These are phyloP conservation scores for Pangasius macronema DNA, from an alignment of 2,797 vertebrate species.

Conservation along the genomic window DNA sequence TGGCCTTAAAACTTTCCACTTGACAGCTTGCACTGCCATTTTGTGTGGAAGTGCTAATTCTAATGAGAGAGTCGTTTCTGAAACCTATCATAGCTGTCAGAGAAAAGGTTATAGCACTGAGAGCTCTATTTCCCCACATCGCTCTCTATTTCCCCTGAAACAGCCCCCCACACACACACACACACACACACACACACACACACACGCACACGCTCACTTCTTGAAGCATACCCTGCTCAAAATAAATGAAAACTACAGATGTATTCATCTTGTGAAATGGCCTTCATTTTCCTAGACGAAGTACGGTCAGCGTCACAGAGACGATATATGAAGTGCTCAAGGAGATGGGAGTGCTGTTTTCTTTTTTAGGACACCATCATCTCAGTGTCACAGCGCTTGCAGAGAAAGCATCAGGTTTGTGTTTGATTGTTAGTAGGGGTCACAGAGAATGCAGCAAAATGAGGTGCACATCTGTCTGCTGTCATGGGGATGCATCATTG, in stretches of 20 bases:
- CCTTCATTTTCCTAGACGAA: constrained; percentile 43
- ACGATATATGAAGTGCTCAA: constrained; percentile 35
- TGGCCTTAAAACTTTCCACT: constrained; percentile 22
- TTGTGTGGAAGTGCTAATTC: constrained; percentile 33
- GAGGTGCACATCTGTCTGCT: constrained; percentile 37
- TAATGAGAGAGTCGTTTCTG: constrained; percentile 61
- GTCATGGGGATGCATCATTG: constrained; percentile 42
- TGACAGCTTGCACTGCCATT: constrained; percentile 32
- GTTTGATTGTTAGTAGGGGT: constrained; percentile 38
- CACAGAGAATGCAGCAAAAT: constrained; percentile 13
- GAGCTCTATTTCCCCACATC: constrained; percentile 65
- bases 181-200: constrained; percentile 17
- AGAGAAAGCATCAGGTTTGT: constrained; percentile 18
- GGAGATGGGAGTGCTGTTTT: constrained; percentile 33
- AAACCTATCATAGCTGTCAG: constrained; percentile 67
- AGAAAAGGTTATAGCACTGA: constrained; percentile 61
- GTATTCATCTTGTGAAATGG: constrained; percentile 49
- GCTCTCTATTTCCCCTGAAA: constrained; percentile 59
- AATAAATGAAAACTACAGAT: constrained; percentile 42
- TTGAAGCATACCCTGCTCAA: constrained; percentile 13
- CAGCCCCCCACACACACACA: neutral
- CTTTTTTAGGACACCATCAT: constrained; percentile 44
- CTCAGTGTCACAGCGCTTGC: constrained; percentile 21
- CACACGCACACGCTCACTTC: neutral
- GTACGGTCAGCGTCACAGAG: constrained; percentile 18